A percentile compares a stretch with the other conserved stretches of the same genome.
Conservation (phyloP, 2,888 invertebrate species). For the Schizaphis graminum region DNA sequence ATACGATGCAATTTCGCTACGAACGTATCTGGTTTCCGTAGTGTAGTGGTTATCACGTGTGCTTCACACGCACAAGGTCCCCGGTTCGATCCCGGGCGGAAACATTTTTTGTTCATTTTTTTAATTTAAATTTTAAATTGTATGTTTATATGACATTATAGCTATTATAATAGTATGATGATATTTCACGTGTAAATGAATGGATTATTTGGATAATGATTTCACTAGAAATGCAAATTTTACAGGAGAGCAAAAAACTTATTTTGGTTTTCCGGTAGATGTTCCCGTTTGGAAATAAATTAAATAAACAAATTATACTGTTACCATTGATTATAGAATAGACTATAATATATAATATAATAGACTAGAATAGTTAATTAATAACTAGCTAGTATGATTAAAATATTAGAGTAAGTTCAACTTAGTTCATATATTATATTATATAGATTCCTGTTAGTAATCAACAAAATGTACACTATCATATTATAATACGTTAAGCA, state of each 20-base stretch:
- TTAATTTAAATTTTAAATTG: neutral
- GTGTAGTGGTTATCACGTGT: slow-evolving; percentile 66
- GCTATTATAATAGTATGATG: neutral
- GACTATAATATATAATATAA: too few species aligned
- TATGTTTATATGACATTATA: too few species aligned
- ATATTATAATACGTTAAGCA: neutral
- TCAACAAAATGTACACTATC: neutral
- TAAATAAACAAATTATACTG: too few species aligned
- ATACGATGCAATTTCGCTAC: fast-evolving
- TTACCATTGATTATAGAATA: too few species aligned
- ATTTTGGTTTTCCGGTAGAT: too few species aligned
- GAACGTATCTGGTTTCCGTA: slow-evolving; percentile 42
- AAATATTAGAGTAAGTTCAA: neutral
- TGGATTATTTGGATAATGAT: too few species aligned
- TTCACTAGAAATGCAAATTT: too few species aligned
- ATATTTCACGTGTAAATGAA: neutral
- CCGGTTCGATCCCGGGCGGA: slow-evolving; percentile 66
- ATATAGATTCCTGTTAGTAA: neutral
- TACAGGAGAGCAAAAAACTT: too few species aligned
- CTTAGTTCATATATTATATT: neutral
- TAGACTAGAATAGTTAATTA: too few species aligned
- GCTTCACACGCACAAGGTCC: slow-evolving; percentile 66
- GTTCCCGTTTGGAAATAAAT: too few species aligned
- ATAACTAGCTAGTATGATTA: neutral
- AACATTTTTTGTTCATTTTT: slow-evolving; percentile 18